Conservation (phyloP, 1,140 invertebrate genomes). For the Tetraneura akinire region DNA sequence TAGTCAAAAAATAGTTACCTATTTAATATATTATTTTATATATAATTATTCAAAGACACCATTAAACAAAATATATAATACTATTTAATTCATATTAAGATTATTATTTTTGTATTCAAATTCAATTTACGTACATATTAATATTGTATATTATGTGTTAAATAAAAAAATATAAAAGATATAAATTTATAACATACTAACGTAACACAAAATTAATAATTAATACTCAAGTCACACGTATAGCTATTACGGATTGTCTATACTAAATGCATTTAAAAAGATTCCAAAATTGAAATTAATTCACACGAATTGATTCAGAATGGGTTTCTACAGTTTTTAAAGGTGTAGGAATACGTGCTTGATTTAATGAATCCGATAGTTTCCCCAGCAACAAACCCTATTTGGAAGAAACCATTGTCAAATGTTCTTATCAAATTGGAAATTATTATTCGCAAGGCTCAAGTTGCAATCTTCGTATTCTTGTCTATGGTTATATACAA, state of each 20-base stretch:
- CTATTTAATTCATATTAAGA: too few relatives aligned
- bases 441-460: constrained; percentile 26
- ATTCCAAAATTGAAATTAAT: not conserved
- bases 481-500: too few relatives aligned
- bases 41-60: too few relatives aligned
- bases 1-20: too few relatives aligned
- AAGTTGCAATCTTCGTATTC: not conserved
- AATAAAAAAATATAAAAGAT: too few relatives aligned
- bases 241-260: not conserved
- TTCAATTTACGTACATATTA: too few relatives aligned
- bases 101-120: too few relatives aligned
- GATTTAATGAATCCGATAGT: constrained; percentile 12
- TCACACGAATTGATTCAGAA: not conserved
- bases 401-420: constrained; percentile 28
- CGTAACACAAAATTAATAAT: not conserved
- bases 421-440: not conserved
- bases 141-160: too few relatives aligned
- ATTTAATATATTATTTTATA: too few relatives aligned
- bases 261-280: not conserved
- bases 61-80: too few relatives aligned
- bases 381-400: constrained; percentile 2
- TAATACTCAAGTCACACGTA: not conserved
- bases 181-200: not conserved
- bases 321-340: not conserved
- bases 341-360: not conserved